Conservation (phyloP, 2,888 invertebrate species). For the Apantesis nais region DNA sequence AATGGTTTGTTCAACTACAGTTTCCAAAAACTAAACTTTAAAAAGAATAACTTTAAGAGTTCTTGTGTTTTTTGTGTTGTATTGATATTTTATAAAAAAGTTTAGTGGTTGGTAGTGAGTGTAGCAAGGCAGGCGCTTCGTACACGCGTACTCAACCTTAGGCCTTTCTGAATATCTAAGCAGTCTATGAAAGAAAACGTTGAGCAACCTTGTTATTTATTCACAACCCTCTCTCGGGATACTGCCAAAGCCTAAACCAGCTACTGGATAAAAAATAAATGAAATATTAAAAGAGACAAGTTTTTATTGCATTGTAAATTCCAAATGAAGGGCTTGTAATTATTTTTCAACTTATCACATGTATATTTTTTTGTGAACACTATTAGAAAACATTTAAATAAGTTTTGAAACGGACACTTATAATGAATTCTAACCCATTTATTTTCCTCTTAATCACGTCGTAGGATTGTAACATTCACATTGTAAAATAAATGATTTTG, state of each 20-base stretch:
- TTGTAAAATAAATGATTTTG: not conserved
- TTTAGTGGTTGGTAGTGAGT: conserved; percentile 18
- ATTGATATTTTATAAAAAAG: not conserved
- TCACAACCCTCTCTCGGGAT: conserved; percentile 49
- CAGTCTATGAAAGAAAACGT: conserved; percentile 59
- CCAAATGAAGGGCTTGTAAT: not conserved
- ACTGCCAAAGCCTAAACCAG: conserved; percentile 33
- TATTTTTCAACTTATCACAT: not conserved
- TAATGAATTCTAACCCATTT: not conserved
- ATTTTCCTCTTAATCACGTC: not conserved
- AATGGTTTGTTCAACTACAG: not conserved
- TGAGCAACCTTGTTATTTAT: conserved; percentile 63
- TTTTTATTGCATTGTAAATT: conserved; percentile 23
- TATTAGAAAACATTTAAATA: not conserved
- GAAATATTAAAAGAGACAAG: conserved; percentile 26
- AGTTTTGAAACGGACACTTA: not conserved
- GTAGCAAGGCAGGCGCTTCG: conserved; percentile 26
- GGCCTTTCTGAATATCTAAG: conserved; percentile 62
- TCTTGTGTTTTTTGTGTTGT: not conserved
- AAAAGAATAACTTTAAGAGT: not conserved
- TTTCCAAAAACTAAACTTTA: not conserved
- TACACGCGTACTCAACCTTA: conserved; percentile 41
- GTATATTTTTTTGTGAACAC: not conserved
- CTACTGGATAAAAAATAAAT: conserved; percentile 33
- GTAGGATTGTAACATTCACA: not conserved